phyloP scores from a whole-genome alignment of 2,888 invertebrate species.

The Neria commutata region DNA sequence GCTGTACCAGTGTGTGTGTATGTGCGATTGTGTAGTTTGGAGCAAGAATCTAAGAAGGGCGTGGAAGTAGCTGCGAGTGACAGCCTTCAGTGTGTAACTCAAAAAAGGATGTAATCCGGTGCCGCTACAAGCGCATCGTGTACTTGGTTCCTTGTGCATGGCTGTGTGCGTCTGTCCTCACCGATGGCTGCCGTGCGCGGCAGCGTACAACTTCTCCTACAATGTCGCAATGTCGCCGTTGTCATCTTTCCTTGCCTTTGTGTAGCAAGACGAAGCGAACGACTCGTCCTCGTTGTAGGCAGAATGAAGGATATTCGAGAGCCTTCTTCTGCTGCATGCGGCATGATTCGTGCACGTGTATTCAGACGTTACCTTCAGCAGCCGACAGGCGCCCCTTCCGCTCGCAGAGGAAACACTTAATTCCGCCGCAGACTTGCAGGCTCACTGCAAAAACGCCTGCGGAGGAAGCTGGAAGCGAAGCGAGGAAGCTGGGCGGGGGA shows the following conservation, averaged over 20 bases:
- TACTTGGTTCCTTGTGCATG: not conserved
- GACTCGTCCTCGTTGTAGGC: no score
- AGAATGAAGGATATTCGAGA: not conserved
- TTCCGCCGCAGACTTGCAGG: not conserved
- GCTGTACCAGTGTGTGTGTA: no score
- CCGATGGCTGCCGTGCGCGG: not conserved
- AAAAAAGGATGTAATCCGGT: conserved; percentile 10
- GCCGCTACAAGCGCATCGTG: not conserved
- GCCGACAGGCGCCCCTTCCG: not conserved
- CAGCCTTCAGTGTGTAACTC: conserved; percentile 14
- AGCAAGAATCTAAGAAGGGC: not conserved
- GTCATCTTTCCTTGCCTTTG: not conserved
- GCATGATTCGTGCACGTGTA: not conserved
- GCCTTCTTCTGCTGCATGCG: not conserved
- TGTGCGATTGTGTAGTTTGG: not conserved
- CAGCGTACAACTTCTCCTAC: not conserved
- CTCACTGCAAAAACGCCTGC: not conserved
- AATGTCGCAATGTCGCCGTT: not conserved
- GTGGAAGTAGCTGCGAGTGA: conserved; percentile 14
- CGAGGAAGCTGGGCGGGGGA: not conserved
- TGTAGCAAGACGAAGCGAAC: not conserved
- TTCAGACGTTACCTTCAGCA: not conserved
- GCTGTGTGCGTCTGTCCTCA: not conserved
- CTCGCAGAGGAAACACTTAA: not conserved
- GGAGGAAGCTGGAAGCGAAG: not conserved